phyloP scores from a whole-genome alignment of 2,797 vertebrate genomes.

The Labeo calbasu region DNA sequence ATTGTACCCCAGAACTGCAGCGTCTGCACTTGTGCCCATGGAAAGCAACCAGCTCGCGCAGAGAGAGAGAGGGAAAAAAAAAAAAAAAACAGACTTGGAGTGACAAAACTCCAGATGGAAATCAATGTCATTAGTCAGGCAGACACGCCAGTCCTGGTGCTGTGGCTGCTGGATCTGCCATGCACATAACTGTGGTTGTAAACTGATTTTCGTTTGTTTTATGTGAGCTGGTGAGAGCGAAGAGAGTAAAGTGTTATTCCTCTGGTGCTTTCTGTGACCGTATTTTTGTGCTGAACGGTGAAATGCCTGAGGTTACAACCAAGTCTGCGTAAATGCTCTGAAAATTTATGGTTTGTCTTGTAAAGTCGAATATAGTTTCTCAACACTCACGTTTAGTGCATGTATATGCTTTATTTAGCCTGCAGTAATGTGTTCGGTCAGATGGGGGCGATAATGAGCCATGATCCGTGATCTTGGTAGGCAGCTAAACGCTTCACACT shows the following conservation, averaged over 20 bases:
- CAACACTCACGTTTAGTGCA: not conserved
- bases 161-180: slow-evolving; percentile 35
- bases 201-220: slow-evolving; percentile 40
- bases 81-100: slow-evolving; percentile 47
- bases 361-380: slow-evolving; percentile 39
- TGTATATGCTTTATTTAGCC: not conserved
- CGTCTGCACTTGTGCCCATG: slow-evolving; percentile 77
- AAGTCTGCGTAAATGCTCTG: slow-evolving; percentile 4
- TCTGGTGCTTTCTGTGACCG: not conserved
- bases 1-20: slow-evolving; percentile 78
- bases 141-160: slow-evolving; percentile 47
- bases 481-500: slow-evolving; percentile 37
- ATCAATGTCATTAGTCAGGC: slow-evolving; percentile 49
- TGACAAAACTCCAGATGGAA: slow-evolving; percentile 57
- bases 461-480: not conserved
- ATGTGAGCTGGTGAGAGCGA: slow-evolving; percentile 22
- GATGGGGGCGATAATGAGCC: slow-evolving; percentile 48
- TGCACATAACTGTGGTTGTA: slow-evolving; percentile 41
- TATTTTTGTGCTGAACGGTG: slow-evolving; percentile 19
- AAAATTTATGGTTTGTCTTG: slow-evolving; percentile 13
- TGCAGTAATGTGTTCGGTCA: slow-evolving; percentile 22
- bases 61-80: slow-evolving; percentile 60
- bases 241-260: slow-evolving; percentile 30
- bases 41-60: slow-evolving; percentile 66
- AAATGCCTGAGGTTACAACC: slow-evolving; percentile 35